Evolutionary conservation across 2,113 vertebrate species (phyloP).

Genomic region (Tragulus kanchil): DNA sequence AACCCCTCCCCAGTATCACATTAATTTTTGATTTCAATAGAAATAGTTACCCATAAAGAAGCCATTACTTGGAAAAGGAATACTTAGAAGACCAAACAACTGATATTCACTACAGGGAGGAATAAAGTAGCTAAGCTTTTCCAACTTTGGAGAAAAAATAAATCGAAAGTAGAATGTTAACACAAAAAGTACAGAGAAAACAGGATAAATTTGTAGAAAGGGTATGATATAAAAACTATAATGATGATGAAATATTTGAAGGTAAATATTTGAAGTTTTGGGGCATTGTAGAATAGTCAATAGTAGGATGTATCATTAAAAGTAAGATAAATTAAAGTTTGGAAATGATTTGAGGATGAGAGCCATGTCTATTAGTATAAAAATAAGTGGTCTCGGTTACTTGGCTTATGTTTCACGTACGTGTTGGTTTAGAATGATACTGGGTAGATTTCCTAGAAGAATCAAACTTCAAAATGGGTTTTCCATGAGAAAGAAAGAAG

Average conservation of each 20-base stretch:
- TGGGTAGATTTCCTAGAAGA: neutral
- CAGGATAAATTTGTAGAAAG: neutral
- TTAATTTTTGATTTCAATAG: neutral
- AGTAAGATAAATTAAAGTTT: neutral
- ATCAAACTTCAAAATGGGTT: neutral
- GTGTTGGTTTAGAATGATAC: neutral
- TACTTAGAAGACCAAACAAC: neutral
- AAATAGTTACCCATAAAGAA: neutral
- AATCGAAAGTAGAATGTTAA: neutral
- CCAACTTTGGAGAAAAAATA: neutral
- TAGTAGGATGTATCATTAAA: neutral
- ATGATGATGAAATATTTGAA: constrained; percentile 27
- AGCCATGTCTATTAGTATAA: neutral
- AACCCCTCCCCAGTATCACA: neutral
- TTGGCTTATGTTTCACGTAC: neutral
- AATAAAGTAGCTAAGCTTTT: neutral
- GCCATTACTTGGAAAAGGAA: neutral
- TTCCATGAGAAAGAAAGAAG: neutral
- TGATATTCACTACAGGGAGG: neutral
- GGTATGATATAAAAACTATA: neutral
- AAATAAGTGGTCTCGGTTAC: neutral
- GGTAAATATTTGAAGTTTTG: neutral
- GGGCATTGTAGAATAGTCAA: neutral
- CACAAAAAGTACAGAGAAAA: neutral
- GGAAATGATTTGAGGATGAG: neutral